Percentiles rank a stretch among this genome's conserved stretches.
phyloP scores from a whole-genome alignment of 2,113 vertebrate species.

The Tricholaema leucomelas region DNA sequence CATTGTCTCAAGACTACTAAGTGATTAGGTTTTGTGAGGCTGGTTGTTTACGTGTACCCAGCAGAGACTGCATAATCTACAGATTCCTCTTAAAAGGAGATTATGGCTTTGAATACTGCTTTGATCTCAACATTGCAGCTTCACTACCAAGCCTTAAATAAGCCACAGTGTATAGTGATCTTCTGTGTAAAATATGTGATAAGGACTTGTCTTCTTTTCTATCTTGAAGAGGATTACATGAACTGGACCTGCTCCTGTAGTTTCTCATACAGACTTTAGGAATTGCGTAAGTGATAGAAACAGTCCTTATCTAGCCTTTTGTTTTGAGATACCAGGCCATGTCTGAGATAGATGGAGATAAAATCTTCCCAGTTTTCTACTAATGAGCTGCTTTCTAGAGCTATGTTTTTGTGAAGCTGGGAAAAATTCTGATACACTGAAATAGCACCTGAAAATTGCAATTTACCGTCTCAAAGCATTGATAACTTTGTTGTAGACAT shows the following conservation, averaged over 20 bases:
- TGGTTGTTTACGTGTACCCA: neutral
- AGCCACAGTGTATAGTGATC: conserved; percentile 23
- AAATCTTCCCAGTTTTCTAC: neutral
- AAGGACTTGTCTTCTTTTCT: conserved; percentile 55
- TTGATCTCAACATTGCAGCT: conserved; percentile 46
- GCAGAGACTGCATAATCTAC: conserved; percentile 13
- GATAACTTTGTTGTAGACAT: neutral
- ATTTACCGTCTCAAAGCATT: neutral
- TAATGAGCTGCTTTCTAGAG: neutral
- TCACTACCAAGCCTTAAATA: conserved; percentile 6
- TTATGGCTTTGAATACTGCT: conserved; percentile 6
- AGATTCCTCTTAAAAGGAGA: conserved; percentile 12
- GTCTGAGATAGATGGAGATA: conserved; percentile 20
- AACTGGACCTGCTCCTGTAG: neutral
- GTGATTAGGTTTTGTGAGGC: neutral
- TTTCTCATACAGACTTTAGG: conserved; percentile 34
- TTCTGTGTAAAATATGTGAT: conserved; percentile 49
- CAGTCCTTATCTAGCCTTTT: conserved; percentile 51
- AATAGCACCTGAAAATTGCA: neutral
- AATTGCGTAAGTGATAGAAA: conserved; percentile 40
- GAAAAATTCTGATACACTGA: neutral
- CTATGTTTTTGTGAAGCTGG: neutral
- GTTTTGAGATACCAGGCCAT: conserved; percentile 32
- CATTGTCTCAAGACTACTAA: neutral
- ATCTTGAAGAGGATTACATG: conserved; percentile 37